Base-by-base conservation (phyloP, 2,797 vertebrate species). In the Leucoraja ocellata region DNA sequence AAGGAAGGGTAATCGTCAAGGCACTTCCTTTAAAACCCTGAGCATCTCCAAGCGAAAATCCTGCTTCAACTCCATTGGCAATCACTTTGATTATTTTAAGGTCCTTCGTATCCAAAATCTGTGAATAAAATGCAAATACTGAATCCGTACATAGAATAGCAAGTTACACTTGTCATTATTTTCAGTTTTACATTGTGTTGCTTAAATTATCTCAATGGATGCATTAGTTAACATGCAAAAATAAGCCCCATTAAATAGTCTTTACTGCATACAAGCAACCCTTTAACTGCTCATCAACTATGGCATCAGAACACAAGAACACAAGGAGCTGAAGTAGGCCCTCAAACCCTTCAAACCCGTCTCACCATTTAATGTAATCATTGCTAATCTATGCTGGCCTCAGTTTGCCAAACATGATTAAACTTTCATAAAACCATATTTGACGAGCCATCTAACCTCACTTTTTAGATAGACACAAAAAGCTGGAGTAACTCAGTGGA, bases 81-180 rank as follows among this genome's bases (percentile, higher is more conserved):
- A 95, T 95, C 94, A 98, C 98, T 3, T 97, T 97, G 79, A 96
- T 94, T 94, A 99, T 95, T 86, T 96, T 97, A 86, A 99, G 94
- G 6, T 98, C 98, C 93, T 95, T 97, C 28, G 97, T 98, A 95
- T 99, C 98, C 95, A 99, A 96, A 93, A 96, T 96, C 99, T 99
- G 95, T 39, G 95, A 95, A 93, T 23, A 92, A 91, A 76, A 54
- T 58, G 18, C 10, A 92, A 68, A 73, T 71, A 39, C 16, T 65
- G 65, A 68, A 71, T 68, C 65, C 14, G 23, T 21, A 36, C 16
- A 71, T 71, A 91, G 73, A 28, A 74, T 28, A 46, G 1, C 39
- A 63, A 74, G 4, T 6, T 58, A 46, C 10, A 11, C 25, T 54
- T 54, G 58, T 9, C 36, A 61, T 25, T 54, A 91, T 16, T 36